phyloP scores from a whole-genome alignment of 1,140 invertebrate species.

The Muscidifurax raptorellus region DNA sequence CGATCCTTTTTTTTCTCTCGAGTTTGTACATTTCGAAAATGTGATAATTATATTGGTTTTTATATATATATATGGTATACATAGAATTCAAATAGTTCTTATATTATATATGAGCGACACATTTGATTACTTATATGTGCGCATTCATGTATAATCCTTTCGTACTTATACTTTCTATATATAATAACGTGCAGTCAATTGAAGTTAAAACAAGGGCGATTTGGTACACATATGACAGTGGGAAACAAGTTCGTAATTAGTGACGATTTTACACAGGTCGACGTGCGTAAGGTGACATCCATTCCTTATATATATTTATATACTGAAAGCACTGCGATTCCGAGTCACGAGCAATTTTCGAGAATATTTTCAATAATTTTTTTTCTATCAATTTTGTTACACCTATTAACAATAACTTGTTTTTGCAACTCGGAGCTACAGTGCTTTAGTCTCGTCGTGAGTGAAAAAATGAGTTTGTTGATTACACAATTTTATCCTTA shows the following conservation, averaged over 20 bases:
- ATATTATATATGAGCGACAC: background rate
- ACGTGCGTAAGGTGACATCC: conserved; percentile 44
- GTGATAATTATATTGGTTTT: conserved; percentile 33
- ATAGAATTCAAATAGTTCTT: conserved; percentile 12
- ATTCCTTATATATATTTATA: background rate
- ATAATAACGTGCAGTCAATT: conserved; percentile 55
- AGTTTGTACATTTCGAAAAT: conserved; percentile 41
- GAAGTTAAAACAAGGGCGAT: conserved; percentile 47
- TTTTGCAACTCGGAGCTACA: background rate
- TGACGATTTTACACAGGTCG: conserved; percentile 56
- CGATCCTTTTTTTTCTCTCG: background rate
- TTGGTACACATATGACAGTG: conserved; percentile 22
- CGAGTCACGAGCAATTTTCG: background rate
- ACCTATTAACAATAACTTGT: background rate
- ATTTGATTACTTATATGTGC: background rate
- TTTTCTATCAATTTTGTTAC: background rate
- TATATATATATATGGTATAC: conserved; percentile 9
- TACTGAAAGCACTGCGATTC: conserved; percentile 7
- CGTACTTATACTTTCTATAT: conserved; percentile 44
- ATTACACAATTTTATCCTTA: background rate
- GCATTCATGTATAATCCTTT: conserved; percentile 18
- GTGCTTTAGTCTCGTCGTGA: conserved; percentile 1
- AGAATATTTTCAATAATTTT: background rate
- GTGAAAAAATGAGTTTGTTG: conserved; percentile 22
- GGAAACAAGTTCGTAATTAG: conserved; percentile 62